phyloP scores from a whole-genome alignment of 2,113 vertebrate species.

The Zosterops pallidus region DNA sequence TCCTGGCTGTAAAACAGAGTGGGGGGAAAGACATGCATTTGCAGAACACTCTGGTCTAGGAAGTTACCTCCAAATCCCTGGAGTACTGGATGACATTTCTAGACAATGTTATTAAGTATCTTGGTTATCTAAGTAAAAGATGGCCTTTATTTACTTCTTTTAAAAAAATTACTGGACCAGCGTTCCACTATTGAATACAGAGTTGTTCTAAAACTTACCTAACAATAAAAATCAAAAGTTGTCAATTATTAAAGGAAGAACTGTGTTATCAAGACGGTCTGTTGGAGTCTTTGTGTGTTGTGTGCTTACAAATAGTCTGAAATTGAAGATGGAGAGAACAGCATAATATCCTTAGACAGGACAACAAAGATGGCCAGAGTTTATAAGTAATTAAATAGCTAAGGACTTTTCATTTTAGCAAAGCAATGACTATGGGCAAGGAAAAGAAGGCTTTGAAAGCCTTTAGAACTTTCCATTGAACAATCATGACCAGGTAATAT shows the following conservation, averaged over 20 bases:
- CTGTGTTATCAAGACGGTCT: neutral
- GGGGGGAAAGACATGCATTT: neutral
- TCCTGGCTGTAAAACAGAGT: neutral
- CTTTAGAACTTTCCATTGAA: neutral
- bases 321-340: neutral
- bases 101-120: neutral
- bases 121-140: neutral
- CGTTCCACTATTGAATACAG: neutral
- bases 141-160: neutral
- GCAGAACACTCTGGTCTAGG: neutral
- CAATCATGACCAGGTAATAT: accelerated
- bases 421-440: neutral
- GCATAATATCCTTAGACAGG: neutral
- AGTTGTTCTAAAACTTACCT: neutral
- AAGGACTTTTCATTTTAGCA: neutral
- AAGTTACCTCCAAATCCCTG: neutral
- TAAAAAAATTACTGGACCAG: neutral
- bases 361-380: neutral
- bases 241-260: neutral
- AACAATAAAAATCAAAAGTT: neutral
- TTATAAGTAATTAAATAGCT: neutral
- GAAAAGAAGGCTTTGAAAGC: neutral
- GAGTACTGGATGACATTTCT: neutral
- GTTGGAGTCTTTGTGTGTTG: neutral
- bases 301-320: neutral